These are phyloP conservation scores for Paedocypris sp. DNA, from an alignment of 2,113 vertebrate genomes.

Conservation along the genomic window DNA sequence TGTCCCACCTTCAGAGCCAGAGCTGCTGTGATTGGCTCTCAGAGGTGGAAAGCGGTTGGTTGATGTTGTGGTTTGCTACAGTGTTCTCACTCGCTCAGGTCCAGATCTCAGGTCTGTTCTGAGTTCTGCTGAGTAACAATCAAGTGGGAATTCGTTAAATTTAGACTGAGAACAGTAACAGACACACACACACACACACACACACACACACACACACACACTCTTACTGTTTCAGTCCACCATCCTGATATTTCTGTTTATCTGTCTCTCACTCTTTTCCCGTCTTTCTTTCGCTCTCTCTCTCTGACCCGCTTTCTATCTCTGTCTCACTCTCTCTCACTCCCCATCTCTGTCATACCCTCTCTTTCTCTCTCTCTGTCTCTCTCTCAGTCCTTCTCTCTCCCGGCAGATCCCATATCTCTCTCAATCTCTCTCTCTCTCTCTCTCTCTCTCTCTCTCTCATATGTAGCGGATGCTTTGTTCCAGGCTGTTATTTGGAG, in stretches of 20 bases:
- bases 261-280: neutral
- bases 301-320: neutral
- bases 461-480: conserved; percentile 26
- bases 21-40: no score
- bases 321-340: neutral
- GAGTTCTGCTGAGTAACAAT: neutral
- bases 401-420: neutral
- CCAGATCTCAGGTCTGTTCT: no score
- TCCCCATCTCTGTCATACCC: neutral
- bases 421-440: neutral
- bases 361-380: neutral
- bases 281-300: conserved; percentile 18
- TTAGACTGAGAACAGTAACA: neutral
- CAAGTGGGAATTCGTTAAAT: conserved; percentile 1
- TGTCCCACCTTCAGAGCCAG: no score
- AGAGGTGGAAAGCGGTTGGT: no score
- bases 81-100: no score
- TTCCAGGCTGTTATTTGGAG: conserved; percentile 33
- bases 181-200: neutral
- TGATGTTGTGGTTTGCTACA: no score
- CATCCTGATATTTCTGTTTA: neutral
- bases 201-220: neutral
- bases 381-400: conserved; percentile 21
- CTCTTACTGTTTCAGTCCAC: neutral
- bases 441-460: conserved; percentile 5